A percentile compares a stretch with the other conserved stretches of the same genome.
These are phyloP conservation scores for Brachyptera risi DNA, from an alignment of 2,888 invertebrate species.

Conservation along the genomic window DNA sequence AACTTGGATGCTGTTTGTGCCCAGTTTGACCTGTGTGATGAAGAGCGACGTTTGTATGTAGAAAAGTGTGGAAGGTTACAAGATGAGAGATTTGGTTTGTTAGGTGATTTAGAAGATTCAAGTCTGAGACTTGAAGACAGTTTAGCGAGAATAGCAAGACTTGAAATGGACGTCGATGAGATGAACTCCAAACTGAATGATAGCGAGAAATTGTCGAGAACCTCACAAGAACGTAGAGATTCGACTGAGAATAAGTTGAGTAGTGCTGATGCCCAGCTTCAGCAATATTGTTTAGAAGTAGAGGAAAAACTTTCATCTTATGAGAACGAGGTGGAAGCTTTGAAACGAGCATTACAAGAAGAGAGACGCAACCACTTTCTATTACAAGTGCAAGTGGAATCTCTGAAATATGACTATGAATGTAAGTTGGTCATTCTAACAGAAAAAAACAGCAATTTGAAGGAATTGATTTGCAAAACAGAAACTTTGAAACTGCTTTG, in stretches of 20 bases:
- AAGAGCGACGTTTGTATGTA: constrained; percentile 41
- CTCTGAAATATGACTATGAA: background rate
- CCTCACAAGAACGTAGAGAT: too few relatives aligned
- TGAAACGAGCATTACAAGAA: constrained; percentile 13
- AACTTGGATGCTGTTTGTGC: background rate
- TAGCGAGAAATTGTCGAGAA: too few relatives aligned
- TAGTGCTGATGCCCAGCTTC: too few relatives aligned
- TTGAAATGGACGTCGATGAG: too few relatives aligned
- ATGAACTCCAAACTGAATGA: too few relatives aligned
- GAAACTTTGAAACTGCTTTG: background rate
- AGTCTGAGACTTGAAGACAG: too few relatives aligned
- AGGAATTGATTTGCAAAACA: background rate
- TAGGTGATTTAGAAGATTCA: too few relatives aligned
- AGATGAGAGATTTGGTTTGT: constrained; percentile 29
- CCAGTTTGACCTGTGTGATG: constrained; percentile 43
- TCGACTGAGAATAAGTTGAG: too few relatives aligned
- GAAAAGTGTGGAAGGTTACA: constrained; percentile 42
- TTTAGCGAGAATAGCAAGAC: too few relatives aligned
- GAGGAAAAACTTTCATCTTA: background rate
- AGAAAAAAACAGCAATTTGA: background rate
- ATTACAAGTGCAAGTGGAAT: background rate
- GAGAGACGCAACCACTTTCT: background rate
- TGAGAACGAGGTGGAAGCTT: constrained; percentile 4
- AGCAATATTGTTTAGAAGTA: background rate
- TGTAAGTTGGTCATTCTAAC: background rate